Conservation (phyloP, 1,140 invertebrate genomes). For the Frieseomelitta varia region DNA sequence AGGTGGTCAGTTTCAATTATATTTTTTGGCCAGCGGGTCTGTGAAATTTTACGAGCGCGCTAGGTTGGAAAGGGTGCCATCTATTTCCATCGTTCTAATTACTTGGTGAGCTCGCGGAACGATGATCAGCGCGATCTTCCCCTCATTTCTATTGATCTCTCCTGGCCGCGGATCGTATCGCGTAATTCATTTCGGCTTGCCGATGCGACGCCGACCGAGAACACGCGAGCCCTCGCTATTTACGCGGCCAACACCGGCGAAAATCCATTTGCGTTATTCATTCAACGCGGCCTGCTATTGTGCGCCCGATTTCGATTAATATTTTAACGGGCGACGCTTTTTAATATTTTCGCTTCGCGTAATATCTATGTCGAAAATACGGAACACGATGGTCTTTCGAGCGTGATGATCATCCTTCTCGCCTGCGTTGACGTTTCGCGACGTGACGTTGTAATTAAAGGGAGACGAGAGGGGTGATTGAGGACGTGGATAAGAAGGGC, state of each 20-base stretch:
- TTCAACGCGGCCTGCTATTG: background rate
- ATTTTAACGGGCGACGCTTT: background rate
- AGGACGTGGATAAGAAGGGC: background rate
- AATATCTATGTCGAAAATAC: background rate
- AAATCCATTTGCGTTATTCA: constrained; percentile 22
- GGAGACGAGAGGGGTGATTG: background rate
- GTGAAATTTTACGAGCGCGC: constrained; percentile 10
- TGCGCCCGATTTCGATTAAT: background rate
- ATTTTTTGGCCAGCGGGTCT: constrained; percentile 7
- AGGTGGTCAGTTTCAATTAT: constrained; percentile 26
- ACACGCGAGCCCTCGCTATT: background rate
- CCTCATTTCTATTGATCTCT: constrained; percentile 5
- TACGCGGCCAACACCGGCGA: background rate
- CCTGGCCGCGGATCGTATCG: constrained; percentile 4
- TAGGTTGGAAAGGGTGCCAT: background rate
- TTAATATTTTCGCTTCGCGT: background rate
- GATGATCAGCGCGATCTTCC: constrained; percentile 8
- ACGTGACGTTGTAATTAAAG: background rate
- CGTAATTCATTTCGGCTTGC: constrained; percentile 15
- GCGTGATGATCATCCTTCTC: background rate
- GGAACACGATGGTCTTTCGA: background rate
- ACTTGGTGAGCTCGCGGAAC: background rate
- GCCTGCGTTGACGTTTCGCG: background rate
- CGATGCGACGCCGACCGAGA: background rate
- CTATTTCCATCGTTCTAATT: constrained; percentile 32